phyloP scores from a whole-genome alignment of 2,113 vertebrate genomes.

The Canis aureus region DNA sequence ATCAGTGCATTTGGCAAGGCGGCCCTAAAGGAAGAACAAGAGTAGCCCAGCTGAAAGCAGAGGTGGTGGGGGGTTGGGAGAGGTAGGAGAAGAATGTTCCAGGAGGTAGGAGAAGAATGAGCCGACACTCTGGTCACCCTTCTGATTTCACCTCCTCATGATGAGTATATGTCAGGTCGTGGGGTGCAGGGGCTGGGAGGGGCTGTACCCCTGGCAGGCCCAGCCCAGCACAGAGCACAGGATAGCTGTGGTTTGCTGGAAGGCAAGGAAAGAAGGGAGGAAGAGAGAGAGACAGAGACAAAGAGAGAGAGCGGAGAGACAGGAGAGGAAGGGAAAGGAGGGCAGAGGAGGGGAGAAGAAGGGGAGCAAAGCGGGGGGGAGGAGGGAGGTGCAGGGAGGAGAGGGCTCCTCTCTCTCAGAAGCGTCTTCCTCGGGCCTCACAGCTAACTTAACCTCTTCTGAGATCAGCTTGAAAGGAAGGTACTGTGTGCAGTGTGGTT shows the following conservation, averaged over 20 bases:
- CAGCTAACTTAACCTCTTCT: not conserved
- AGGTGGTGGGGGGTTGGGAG: accelerated
- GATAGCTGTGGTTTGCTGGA: too few relatives aligned
- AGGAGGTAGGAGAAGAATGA: not conserved
- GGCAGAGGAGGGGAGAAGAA: accelerated
- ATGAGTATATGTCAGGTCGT: accelerated
- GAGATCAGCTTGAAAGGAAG: not conserved
- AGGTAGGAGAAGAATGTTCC: not conserved
- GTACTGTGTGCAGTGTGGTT: not conserved
- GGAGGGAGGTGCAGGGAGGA: accelerated
- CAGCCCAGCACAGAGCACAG: not conserved
- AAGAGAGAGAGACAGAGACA: too few relatives aligned
- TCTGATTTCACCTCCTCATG: accelerated
- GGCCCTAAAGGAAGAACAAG: not conserved
- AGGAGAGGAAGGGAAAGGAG: not conserved
- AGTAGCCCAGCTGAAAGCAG: not conserved
- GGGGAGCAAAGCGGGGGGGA: not conserved
- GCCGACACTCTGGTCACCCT: accelerated
- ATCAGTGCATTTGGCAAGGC: too few relatives aligned
- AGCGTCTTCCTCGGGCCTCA: too few relatives aligned
- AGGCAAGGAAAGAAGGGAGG: not conserved
- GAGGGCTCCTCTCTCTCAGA: not conserved
- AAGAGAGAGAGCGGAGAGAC: accelerated
- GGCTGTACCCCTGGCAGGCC: accelerated
- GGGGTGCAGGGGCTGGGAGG: accelerated